These are phyloP conservation scores for Ylistrum balloti DNA, from an alignment of 1,140 invertebrate genomes.

Conservation along the genomic window DNA sequence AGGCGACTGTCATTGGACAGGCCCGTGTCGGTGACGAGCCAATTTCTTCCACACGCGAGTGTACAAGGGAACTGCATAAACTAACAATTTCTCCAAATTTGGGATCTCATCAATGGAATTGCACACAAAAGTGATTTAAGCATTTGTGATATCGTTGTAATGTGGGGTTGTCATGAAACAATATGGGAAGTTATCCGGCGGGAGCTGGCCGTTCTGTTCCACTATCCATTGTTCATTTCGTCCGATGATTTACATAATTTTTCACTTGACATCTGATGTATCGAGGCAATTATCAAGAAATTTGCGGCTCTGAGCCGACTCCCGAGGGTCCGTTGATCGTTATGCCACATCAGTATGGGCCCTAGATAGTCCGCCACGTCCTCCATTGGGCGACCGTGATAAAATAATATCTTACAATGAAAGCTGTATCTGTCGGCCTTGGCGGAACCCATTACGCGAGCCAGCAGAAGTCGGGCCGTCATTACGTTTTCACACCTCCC, in stretches of 20 bases:
- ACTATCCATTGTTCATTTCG: constrained; percentile 33
- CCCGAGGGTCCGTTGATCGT: constrained; percentile 12
- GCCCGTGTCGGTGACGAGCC: neutral
- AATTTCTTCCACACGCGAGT: constrained; percentile 37
- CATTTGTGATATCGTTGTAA: constrained; percentile 28
- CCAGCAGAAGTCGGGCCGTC: constrained; percentile 7
- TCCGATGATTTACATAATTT: constrained; percentile 40
- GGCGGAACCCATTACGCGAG: neutral
- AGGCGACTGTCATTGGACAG: neutral
- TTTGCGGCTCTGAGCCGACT: constrained; percentile 31
- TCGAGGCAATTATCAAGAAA: constrained; percentile 38
- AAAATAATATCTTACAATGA: constrained; percentile 40
- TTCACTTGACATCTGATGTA: constrained; percentile 38
- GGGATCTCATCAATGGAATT: constrained; percentile 32
- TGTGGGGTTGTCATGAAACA: constrained; percentile 22
- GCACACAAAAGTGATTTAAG: constrained; percentile 34
- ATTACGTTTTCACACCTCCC: constrained; percentile 2
- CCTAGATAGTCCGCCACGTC: constrained; percentile 28
- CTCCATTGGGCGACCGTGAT: constrained; percentile 2
- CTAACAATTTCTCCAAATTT: constrained; percentile 39
- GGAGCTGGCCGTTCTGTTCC: neutral
- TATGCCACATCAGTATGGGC: constrained; percentile 31
- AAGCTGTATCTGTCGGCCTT: constrained; percentile 32
- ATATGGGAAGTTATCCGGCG: constrained; percentile 37
- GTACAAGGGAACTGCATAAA: constrained; percentile 38